A percentile compares a stretch with the other conserved stretches of the same genome.
Conservation (phyloP, 2,797 vertebrate genomes). For the Garrulus glandarius region DNA sequence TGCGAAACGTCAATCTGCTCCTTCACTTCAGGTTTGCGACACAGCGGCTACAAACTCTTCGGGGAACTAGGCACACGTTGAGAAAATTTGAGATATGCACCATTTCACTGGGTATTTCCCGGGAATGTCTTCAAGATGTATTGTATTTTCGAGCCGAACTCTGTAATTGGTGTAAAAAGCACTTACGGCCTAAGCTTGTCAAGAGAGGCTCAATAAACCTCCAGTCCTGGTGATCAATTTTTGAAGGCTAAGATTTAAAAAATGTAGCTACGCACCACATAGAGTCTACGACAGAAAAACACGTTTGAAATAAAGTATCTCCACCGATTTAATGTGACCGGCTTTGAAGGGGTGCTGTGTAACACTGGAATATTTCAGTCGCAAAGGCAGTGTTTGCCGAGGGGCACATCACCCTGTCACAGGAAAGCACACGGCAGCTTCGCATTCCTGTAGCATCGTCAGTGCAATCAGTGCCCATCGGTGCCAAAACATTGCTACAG, state of each 20-base stretch:
- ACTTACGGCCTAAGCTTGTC: background rate
- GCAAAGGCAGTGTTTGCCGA: background rate
- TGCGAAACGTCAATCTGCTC: background rate
- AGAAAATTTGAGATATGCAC: background rate
- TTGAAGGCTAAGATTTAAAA: background rate
- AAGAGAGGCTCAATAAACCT: background rate
- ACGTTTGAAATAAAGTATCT: background rate
- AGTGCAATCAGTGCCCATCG: background rate
- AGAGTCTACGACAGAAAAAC: background rate
- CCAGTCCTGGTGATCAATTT: background rate
- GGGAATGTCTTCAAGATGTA: background rate
- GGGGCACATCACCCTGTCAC: accelerated
- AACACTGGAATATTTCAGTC: background rate
- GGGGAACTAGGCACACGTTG: background rate
- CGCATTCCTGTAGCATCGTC: accelerated
- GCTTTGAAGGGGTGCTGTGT: background rate
- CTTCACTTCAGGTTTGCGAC: background rate
- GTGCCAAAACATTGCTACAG: background rate
- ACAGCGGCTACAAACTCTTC: background rate
- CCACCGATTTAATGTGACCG: background rate
- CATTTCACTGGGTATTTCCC: background rate
- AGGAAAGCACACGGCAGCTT: background rate
- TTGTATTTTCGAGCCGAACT: background rate
- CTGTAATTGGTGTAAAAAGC: background rate
- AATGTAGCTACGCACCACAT: background rate